These are phyloP conservation scores for Trachelus tabidus DNA, from an alignment of 2,888 invertebrate species.

Conservation along the genomic window DNA sequence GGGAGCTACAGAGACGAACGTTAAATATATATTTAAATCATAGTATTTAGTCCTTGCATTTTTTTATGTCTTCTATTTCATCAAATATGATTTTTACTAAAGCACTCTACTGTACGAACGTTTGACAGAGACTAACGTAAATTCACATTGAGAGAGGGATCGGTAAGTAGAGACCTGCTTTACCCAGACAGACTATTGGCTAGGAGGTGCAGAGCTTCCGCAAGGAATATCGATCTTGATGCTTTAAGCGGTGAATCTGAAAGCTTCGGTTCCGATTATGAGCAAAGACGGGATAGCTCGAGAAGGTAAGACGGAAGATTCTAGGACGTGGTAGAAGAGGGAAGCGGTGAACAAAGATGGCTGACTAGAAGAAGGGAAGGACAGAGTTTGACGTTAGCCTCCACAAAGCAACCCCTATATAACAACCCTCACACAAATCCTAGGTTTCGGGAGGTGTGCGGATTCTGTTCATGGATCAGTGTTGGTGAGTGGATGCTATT, in stretches of 20 bases:
- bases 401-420: conserved; percentile 26
- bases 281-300: background rate
- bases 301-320: conserved; percentile 2
- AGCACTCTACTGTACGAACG: background rate
- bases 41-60: background rate
- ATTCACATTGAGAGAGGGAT: background rate
- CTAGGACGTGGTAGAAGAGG: background rate
- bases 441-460: conserved; percentile 28
- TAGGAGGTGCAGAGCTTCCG: background rate
- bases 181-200: background rate
- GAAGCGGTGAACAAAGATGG: conserved; percentile 1
- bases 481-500: background rate
- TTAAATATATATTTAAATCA: background rate
- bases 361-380: background rate
- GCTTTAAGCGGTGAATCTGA: conserved; percentile 17
- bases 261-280: conserved; percentile 15
- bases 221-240: background rate
- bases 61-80: background rate
- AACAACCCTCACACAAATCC: conserved; percentile 26
- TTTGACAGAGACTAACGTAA: background rate
- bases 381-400: conserved; percentile 16
- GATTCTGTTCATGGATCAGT: background rate
- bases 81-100: background rate
- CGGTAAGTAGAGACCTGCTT: background rate
- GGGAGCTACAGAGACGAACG: background rate